These are phyloP conservation scores for Gouania willdenowi DNA, from an alignment of 2,797 vertebrate genomes.

Conservation along the genomic window DNA sequence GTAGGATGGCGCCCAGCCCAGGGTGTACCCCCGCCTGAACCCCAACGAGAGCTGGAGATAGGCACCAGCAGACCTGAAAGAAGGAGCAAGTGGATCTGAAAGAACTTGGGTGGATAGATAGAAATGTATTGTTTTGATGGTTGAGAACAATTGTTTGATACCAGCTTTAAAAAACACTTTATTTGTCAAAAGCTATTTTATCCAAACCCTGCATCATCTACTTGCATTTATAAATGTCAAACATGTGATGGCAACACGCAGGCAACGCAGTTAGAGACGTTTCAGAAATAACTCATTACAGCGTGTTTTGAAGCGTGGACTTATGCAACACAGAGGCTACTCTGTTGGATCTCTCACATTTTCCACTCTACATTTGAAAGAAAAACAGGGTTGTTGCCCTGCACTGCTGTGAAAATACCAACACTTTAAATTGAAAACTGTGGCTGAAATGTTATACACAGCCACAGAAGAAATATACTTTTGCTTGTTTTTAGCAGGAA, in stretches of 20 bases:
- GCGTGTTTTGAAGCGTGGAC: slow-evolving; percentile 31
- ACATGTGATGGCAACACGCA: slow-evolving; percentile 23
- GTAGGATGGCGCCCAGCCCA: too few species aligned
- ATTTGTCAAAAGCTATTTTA: too few species aligned
- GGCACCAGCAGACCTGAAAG: too few species aligned
- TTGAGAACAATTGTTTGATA: too few species aligned
- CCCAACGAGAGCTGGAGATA: too few species aligned
- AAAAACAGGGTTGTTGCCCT: slow-evolving; percentile 31
- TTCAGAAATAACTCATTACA: slow-evolving; percentile 26
- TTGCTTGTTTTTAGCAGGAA: slow-evolving; percentile 22
- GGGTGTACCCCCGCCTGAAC: too few species aligned
- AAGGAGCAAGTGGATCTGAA: too few species aligned
- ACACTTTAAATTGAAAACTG: slow-evolving; percentile 1
- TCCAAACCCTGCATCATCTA: too few species aligned
- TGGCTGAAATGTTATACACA: not conserved
- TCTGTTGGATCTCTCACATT: slow-evolving; percentile 36
- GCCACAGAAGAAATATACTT: not conserved
- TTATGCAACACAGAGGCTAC: slow-evolving; percentile 35
- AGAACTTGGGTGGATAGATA: too few species aligned
- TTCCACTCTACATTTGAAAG: slow-evolving; percentile 42
- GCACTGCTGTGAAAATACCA: slow-evolving; percentile 3
- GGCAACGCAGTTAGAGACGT: slow-evolving; percentile 25
- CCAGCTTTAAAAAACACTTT: too few species aligned
- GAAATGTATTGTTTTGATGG: too few species aligned
- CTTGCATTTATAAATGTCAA: too few species aligned